These are phyloP conservation scores for Montipora capricornis DNA, from an alignment of 64 coral and sea anemone species.

Conservation along the genomic window DNA sequence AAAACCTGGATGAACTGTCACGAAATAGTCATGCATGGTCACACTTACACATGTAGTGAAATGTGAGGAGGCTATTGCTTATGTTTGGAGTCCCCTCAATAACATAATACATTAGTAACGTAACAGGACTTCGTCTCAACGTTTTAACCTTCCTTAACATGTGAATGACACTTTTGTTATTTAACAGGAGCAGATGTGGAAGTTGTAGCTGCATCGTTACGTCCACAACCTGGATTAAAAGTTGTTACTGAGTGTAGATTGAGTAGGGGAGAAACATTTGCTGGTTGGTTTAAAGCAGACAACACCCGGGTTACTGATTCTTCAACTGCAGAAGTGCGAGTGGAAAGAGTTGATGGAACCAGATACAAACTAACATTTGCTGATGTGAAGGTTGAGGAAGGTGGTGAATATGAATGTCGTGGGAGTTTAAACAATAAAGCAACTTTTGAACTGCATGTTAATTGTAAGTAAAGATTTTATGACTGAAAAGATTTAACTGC, in stretches of 20 bases:
- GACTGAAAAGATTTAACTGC: not conserved
- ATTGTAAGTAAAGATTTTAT: constrained; percentile 32
- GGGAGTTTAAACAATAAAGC: not conserved
- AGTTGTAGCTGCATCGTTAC: not conserved
- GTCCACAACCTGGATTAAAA: not conserved
- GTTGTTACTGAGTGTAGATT: not conserved
- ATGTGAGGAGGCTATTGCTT: too few relatives aligned
- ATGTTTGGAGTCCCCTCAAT: too few relatives aligned
- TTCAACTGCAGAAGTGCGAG: not conserved
- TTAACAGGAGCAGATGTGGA: not conserved
- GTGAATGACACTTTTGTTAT: too few relatives aligned
- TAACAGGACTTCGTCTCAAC: too few relatives aligned
- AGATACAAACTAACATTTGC: not conserved
- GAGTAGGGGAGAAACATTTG: constrained; percentile 2
- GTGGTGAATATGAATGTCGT: constrained; percentile 28
- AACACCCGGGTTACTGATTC: not conserved
- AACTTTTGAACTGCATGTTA: not conserved
- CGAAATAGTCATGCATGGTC: too few relatives aligned
- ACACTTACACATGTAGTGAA: too few relatives aligned
- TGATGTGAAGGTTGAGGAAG: not conserved
- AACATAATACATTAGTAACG: too few relatives aligned
- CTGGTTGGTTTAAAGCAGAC: constrained; percentile 13
- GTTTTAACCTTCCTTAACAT: too few relatives aligned
- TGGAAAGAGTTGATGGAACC: not conserved
- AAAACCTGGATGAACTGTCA: too few relatives aligned